Evolutionary conservation across 2,113 vertebrate species (phyloP), one percentile per base, ranked within the genome.

Genomic region (Hassar affinis): DNA sequence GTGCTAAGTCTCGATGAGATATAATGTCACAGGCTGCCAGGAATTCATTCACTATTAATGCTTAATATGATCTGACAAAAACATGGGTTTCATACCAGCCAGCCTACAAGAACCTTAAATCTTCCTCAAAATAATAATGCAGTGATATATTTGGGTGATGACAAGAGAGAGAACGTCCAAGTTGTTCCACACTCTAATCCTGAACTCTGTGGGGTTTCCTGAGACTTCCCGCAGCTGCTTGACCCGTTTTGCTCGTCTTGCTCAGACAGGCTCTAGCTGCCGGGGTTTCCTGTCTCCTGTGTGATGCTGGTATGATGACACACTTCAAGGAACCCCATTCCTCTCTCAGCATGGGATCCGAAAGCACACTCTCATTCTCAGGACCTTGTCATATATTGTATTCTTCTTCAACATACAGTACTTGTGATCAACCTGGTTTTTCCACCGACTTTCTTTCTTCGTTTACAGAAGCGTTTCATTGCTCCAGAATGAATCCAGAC

Each of bases 211-310:
- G 62, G 54, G 85, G 64, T 79, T 83, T 83, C 66, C 52, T 38
- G 59, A 79, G 82, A 77, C 79, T 69, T 88, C 88, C 88, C 54
- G 57, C 75, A 79, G 72, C 81, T 81, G 80, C 76, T 78, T 82
- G 87, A 84, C 61, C 64, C 4, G 45, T 84, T 82, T 57, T 79
- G 75, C 74, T 77, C 57, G 68, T 61, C 82, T 84, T 64, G 81
- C 79, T 79, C 76, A 74, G 80, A 81, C 83, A 74, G 71, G 49
- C 71, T 80, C 74, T 62, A 87, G 79, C 79, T 75, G 57, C 75
- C 64, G 38, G 35, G 83, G 76, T 69, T 83, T 62, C 72, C 78
- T 76, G 75, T 86, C 69, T 52, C 71, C 72, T 76, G 52, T 59
- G 77, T 64, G 74, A 68, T 88, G 61, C 38, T 78, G 80, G 74